Evolutionary conservation across 1,140 invertebrate genomes (phyloP).

Genomic region (Hydropsyche tenuis): DNA sequence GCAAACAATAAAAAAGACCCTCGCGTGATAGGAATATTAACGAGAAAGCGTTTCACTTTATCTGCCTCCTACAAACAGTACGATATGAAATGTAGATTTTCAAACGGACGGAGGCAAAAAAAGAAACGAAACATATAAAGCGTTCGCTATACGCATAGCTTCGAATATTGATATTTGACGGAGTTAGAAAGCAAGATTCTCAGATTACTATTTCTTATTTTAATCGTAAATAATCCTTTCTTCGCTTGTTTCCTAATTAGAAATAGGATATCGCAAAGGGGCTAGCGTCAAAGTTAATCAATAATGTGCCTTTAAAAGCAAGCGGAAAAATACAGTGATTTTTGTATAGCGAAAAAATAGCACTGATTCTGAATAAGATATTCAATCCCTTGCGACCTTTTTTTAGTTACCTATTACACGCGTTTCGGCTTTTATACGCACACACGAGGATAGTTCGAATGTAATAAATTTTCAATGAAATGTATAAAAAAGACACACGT

Average conservation of each 20-base stretch:
- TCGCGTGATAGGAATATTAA: conserved; percentile 49
- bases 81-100: conserved; percentile 50
- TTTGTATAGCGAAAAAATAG: no score
- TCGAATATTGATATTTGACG: not conserved
- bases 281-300: no score
- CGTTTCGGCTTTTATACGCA: no score
- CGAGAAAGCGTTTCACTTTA: conserved; percentile 41
- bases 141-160: no score
- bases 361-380: no score
- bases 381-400: no score
- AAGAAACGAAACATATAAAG: not conserved
- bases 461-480: no score
- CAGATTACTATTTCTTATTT: not conserved
- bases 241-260: not conserved
- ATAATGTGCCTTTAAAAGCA: no score
- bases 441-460: no score
- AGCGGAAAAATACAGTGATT: no score
- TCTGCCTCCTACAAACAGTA: conserved; percentile 13
- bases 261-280: conserved; percentile 2
- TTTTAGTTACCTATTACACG: no score
- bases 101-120: not conserved
- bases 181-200: not conserved
- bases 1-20: conserved; percentile 49
- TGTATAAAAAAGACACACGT: no score
- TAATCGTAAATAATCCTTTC: not conserved